Conservation (phyloP, 2,888 invertebrate genomes). For the Heteromurus nitidus region DNA sequence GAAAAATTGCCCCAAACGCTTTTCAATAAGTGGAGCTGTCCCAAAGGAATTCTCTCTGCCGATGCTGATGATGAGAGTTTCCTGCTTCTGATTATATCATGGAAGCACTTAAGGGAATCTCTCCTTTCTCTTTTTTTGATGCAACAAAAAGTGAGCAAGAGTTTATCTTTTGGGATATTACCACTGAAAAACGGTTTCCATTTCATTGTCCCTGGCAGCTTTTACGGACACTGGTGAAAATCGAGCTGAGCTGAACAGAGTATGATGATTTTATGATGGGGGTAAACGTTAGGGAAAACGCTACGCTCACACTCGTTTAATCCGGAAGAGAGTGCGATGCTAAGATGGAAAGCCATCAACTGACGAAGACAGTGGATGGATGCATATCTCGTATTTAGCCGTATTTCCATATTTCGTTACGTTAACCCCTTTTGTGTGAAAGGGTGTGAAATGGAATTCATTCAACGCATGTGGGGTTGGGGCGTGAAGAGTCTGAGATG, state of each 20-base stretch:
- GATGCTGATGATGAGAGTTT: slow-evolving; percentile 61
- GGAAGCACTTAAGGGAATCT: slow-evolving; percentile 63
- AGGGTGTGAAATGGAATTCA: slow-evolving; percentile 40
- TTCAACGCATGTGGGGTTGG: not conserved
- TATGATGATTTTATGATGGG: slow-evolving; percentile 43
- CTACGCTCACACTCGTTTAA: not conserved
- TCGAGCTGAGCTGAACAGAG: slow-evolving; percentile 13
- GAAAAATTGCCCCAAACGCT: slow-evolving; percentile 72
- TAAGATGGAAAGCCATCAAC: not conserved
- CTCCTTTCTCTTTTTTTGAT: slow-evolving; percentile 25
- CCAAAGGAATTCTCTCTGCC: slow-evolving; percentile 67
- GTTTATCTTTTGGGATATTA: slow-evolving; percentile 24
- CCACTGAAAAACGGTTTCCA: not conserved
- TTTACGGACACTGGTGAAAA: slow-evolving; percentile 42
- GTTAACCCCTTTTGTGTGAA: slow-evolving; percentile 43
- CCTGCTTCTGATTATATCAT: slow-evolving; percentile 63
- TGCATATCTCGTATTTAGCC: slow-evolving; percentile 40
- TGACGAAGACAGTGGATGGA: not conserved
- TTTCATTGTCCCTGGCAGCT: slow-evolving; percentile 1
- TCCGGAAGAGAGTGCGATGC: not conserved
- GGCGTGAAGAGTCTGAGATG: slow-evolving; percentile 21
- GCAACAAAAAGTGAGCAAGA: slow-evolving; percentile 44
- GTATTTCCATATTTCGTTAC: slow-evolving; percentile 49
- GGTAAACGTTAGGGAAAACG: slow-evolving; percentile 13
- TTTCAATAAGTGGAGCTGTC: slow-evolving; percentile 71